A percentile compares a stretch with the other conserved stretches of the same genome.
phyloP scores from a whole-genome alignment of 53 echinoderm and acorn worm genomes.

The Astropecten irregularis region DNA sequence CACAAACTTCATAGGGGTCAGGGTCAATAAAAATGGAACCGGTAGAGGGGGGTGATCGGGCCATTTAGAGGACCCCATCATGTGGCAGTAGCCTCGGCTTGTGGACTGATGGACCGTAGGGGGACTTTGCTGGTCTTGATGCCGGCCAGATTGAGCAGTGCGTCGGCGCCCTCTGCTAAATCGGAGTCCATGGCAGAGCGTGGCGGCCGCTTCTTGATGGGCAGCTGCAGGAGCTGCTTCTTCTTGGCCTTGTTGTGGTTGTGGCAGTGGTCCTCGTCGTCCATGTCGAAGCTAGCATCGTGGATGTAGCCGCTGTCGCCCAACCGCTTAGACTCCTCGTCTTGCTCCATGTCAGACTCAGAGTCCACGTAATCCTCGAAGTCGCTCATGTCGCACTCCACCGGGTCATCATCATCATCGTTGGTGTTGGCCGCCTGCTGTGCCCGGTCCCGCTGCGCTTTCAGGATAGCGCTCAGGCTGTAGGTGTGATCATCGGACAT shows the following conservation, averaged over 20 bases:
- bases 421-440: conserved; percentile 2
- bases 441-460: conserved; percentile 30
- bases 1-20: too few species aligned
- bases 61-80: conserved; percentile 28
- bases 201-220: conserved; percentile 89
- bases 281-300: conserved; percentile 52
- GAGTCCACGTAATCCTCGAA: conserved; percentile 61
- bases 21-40: too few species aligned
- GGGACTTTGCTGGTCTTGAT: conserved; percentile 65
- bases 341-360: conserved; percentile 91
- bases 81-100: conserved; percentile 17
- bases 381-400: conserved; percentile 93
- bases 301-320: conserved; percentile 89
- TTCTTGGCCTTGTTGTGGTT: background rate
- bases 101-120: conserved; percentile 59
- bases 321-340: conserved; percentile 77
- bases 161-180: conserved; percentile 76
- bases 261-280: conserved; percentile 23
- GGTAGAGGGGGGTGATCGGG: background rate
- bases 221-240: conserved; percentile 50
- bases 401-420: conserved; percentile 83
- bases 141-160: conserved; percentile 78
- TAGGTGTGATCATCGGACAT: conserved; percentile 93
- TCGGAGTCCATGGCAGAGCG: conserved; percentile 63
- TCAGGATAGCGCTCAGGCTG: conserved; percentile 86